Conservation (phyloP, 2,888 invertebrate genomes). For the Dione juno region DNA sequence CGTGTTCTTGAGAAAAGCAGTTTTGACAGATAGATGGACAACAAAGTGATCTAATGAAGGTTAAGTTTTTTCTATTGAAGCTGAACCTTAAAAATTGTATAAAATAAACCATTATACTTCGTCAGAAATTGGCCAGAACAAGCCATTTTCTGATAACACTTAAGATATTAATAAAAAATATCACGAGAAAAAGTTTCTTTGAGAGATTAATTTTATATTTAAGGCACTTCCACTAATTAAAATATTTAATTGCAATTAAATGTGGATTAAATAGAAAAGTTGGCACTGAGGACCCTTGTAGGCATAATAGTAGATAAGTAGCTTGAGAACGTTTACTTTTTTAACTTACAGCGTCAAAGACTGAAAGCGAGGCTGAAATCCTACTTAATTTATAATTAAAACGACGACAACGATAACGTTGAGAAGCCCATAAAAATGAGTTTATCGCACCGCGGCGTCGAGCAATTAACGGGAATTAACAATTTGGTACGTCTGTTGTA, state of each 20-base stretch:
- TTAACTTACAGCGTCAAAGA: constrained; percentile 48
- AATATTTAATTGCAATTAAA: constrained; percentile 44
- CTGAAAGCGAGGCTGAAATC: constrained; percentile 53
- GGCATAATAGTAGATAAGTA: constrained; percentile 44
- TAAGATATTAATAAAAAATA: constrained; percentile 15
- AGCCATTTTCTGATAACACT: constrained; percentile 3
- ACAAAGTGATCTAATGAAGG: no score
- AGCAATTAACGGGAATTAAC: constrained; percentile 77
- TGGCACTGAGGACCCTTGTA: constrained; percentile 40
- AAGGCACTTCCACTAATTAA: constrained; percentile 25
- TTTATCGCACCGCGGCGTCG: constrained; percentile 67
- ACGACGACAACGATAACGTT: constrained; percentile 71
- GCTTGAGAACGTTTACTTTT: constrained; percentile 47
- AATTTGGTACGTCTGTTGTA: constrained; percentile 71
- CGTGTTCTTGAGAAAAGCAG: no score
- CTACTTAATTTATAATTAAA: constrained; percentile 72
- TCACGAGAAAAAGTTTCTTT: constrained; percentile 20
- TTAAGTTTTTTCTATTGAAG: no score
- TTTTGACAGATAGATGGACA: no score
- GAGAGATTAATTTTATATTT: constrained; percentile 23
- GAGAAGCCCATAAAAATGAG: constrained; percentile 70
- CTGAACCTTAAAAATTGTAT: no score
- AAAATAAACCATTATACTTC: neutral
- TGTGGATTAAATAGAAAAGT: constrained; percentile 43
- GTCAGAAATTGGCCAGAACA: neutral